These are phyloP conservation scores for Sylvilagus bachmani DNA, from an alignment of 2,113 vertebrate species.

Conservation along the genomic window DNA sequence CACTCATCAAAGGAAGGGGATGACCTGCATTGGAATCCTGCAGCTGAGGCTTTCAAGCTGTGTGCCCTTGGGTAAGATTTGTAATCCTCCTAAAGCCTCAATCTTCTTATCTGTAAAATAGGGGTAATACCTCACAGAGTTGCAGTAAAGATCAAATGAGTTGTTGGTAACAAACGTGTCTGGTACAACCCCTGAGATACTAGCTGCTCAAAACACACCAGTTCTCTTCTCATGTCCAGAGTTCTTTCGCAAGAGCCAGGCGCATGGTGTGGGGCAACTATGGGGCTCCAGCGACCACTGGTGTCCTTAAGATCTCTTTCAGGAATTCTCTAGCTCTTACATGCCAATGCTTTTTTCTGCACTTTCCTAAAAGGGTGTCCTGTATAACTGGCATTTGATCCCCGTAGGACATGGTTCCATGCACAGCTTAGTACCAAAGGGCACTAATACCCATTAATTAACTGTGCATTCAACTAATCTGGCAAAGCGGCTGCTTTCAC, in stretches of 20 bases:
- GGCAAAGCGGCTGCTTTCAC: constrained; percentile 36
- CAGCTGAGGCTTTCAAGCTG: constrained; percentile 40
- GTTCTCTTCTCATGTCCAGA: background rate
- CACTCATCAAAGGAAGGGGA: background rate
- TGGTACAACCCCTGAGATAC: background rate
- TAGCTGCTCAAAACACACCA: background rate
- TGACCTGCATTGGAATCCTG: constrained; percentile 11
- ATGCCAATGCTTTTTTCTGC: background rate
- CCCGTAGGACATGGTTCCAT: constrained; percentile 20
- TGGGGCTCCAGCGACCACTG: background rate
- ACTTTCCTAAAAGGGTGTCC: constrained; percentile 35
- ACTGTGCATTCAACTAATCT: constrained; percentile 41
- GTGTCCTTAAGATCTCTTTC: constrained; percentile 3
- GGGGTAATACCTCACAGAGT: constrained; percentile 34
- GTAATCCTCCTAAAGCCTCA: constrained; percentile 41
- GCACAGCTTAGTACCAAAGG: constrained; percentile 27
- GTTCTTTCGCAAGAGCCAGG: constrained; percentile 52
- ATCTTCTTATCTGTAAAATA: constrained; percentile 51
- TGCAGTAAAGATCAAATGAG: constrained; percentile 41
- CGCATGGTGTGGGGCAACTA: background rate
- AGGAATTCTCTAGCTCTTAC: constrained; percentile 6
- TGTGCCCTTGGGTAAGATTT: constrained; percentile 45
- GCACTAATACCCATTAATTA: constrained; percentile 64
- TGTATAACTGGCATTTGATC: constrained; percentile 51
- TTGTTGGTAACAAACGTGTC: background rate